Conservation (phyloP, 2,888 invertebrate genomes). For the Acleris cristana region DNA sequence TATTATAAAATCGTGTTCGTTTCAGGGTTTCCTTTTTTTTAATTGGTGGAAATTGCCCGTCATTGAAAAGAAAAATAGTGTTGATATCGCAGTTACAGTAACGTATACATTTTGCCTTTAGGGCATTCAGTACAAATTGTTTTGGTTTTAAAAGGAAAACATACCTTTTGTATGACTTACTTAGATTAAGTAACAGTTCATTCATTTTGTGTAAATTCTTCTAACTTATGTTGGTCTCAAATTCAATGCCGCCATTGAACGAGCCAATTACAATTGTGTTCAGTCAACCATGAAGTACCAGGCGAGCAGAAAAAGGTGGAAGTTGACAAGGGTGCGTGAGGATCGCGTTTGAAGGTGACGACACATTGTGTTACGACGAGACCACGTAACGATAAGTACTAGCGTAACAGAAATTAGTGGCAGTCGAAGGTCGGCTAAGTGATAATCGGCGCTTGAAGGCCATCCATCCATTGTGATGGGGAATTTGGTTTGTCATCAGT, state of each 20-base stretch:
- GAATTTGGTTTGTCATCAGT: too few relatives aligned
- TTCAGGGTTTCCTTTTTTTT: too few relatives aligned
- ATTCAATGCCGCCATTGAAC: constrained; percentile 54
- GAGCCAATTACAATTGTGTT: constrained; percentile 39
- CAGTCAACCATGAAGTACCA: constrained; percentile 54
- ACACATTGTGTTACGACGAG: not conserved
- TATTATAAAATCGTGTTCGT: too few relatives aligned
- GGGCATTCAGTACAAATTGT: too few relatives aligned
- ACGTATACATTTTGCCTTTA: too few relatives aligned
- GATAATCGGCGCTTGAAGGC: constrained; percentile 1
- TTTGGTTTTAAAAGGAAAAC: too few relatives aligned
- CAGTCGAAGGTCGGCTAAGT: constrained; percentile 1
- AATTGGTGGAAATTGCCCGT: too few relatives aligned
- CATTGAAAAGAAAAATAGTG: too few relatives aligned
- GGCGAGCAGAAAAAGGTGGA: constrained; percentile 60
- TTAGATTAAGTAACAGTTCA: not conserved
- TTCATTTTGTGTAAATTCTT: not conserved
- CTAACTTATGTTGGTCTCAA: not conserved
- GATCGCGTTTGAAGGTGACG: constrained; percentile 19
- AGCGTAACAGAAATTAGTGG: not conserved
- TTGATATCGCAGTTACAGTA: too few relatives aligned
- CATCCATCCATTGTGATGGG: too few relatives aligned
- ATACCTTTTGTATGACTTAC: too few relatives aligned
- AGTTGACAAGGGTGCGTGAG: constrained; percentile 54
- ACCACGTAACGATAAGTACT: not conserved